Evolutionary conservation across 2,888 invertebrate genomes (phyloP).

Genomic region (Scelioninae gen. 2): DNA sequence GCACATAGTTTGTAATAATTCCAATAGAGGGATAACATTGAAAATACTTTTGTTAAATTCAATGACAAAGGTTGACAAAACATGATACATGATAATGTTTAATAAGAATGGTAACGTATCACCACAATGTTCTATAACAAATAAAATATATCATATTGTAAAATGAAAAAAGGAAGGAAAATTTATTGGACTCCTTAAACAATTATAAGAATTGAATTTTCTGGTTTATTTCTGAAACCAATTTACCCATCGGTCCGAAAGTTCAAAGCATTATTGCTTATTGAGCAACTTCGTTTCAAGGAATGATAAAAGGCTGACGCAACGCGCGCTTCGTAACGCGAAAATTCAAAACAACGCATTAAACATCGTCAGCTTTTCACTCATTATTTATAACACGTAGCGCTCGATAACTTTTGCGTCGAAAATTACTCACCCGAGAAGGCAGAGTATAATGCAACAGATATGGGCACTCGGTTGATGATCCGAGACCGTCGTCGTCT

Average conservation of each 20-base stretch:
- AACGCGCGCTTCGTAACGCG: slow-evolving; percentile 13
- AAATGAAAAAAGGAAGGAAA: too few relatives aligned
- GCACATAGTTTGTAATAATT: not conserved
- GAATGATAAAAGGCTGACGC: slow-evolving; percentile 24
- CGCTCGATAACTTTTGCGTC: slow-evolving; percentile 16
- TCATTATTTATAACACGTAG: slow-evolving; percentile 31
- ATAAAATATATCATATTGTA: too few relatives aligned
- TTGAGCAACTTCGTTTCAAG: slow-evolving; percentile 25
- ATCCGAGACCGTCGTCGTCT: slow-evolving; percentile 75
- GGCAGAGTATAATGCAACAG: slow-evolving; percentile 74
- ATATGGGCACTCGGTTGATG: slow-evolving; percentile 75
- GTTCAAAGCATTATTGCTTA: slow-evolving; percentile 13
- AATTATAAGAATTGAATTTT: too few relatives aligned
- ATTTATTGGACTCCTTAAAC: too few relatives aligned
- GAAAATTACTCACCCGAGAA: slow-evolving; percentile 69
- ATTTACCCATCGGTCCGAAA: slow-evolving; percentile 5
- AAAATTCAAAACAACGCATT: slow-evolving; percentile 19
- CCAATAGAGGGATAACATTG: not conserved
- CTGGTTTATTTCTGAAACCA: too few relatives aligned
- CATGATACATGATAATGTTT: not conserved
- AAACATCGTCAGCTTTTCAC: slow-evolving; percentile 21
- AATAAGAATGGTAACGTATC: too few relatives aligned
- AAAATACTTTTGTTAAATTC: not conserved
- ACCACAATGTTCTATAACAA: too few relatives aligned
- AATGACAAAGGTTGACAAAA: not conserved